Evolutionary conservation across 2,797 vertebrate species (phyloP), one percentile per base, ranked within the genome.

Genomic region (Gallirallus australis): DNA sequence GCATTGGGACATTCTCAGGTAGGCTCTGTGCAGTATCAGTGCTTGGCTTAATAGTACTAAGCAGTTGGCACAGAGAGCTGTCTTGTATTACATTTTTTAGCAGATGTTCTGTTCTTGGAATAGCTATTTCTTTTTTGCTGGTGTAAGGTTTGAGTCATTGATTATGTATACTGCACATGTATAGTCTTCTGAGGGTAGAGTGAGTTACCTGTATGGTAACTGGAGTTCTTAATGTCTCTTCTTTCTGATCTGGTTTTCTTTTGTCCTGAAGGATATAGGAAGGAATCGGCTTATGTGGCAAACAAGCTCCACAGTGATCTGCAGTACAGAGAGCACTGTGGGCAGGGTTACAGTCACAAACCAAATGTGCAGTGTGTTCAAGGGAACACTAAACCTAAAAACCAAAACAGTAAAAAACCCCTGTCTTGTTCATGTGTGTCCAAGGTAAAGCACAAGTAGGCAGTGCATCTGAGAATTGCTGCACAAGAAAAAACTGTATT

Each of bases 401-500:
- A 21, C 1, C 7, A 53, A 57, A 78, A 42, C 27, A 65, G 15
- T 2, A 48, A 30, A 60, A 76, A 69, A 8, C 7, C 25, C 4
- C 5, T 68, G 20, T 33, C 11, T 53, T 82, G 17, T 64, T 90
- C 14, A 45, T 17, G 12, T 52, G 12, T 7, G 3, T 60, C 15
- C 18, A 8, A 28, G 48, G 27, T 45, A 63, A 31, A 60, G 7
- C 30, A 4, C 60, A 35, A 0, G 0, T 42, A 68, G n/a, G 15
- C 31, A 39, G 14, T 31, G 5, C 10, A 31, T 59, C 28, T 25
- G 50, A 71, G 13, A 90, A 70, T 18, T 35, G 30, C 61, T 83
- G 18, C 45, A 52, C 6, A 9, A 12, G 59, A 91, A 71, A 87
- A 71, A 89, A 7, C 15, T 63, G 10, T 33, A 28, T 66, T 78